Evolutionary conservation across 1,140 invertebrate genomes (phyloP).

Genomic region (Lasaia peninsularis): DNA sequence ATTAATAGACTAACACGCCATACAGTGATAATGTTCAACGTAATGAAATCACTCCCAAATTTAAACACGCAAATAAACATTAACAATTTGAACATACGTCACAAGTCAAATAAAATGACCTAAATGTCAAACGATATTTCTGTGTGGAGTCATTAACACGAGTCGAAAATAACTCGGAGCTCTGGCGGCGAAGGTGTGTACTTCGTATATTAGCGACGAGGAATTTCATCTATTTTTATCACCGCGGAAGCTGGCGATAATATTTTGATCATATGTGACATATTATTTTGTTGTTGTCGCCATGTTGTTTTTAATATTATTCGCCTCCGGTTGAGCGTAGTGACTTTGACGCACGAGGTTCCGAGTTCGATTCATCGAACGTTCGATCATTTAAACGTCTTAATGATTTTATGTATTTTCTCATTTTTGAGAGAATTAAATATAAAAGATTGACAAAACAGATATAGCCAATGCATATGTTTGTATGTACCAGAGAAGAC

Average conservation of each 20-base stretch:
- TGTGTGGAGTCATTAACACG: slow-evolving; percentile 57
- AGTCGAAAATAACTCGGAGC: slow-evolving; percentile 41
- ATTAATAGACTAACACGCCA: too few relatives aligned
- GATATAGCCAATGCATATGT: too few relatives aligned
- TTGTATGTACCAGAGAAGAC: too few relatives aligned
- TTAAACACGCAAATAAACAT: background rate
- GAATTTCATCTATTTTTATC: slow-evolving; percentile 31
- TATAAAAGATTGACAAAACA: too few relatives aligned
- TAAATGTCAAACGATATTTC: slow-evolving; percentile 50
- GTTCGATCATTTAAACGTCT: too few relatives aligned
- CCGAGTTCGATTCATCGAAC: too few relatives aligned
- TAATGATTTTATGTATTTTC: too few relatives aligned
- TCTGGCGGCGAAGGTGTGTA: slow-evolving; percentile 34
- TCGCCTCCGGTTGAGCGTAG: too few relatives aligned
- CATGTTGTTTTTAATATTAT: background rate
- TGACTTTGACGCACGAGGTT: too few relatives aligned
- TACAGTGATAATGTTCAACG: background rate
- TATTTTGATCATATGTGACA: slow-evolving; percentile 18
- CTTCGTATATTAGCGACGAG: slow-evolving; percentile 29
- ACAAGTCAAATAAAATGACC: slow-evolving; percentile 43
- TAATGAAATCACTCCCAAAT: slow-evolving; percentile 7
- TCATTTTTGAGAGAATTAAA: too few relatives aligned
- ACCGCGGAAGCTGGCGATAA: slow-evolving; percentile 32
- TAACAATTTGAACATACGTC: slow-evolving; percentile 23
- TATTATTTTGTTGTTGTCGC: background rate